Conservation (phyloP, 2,113 vertebrate genomes). For the Struthio camelus region DNA sequence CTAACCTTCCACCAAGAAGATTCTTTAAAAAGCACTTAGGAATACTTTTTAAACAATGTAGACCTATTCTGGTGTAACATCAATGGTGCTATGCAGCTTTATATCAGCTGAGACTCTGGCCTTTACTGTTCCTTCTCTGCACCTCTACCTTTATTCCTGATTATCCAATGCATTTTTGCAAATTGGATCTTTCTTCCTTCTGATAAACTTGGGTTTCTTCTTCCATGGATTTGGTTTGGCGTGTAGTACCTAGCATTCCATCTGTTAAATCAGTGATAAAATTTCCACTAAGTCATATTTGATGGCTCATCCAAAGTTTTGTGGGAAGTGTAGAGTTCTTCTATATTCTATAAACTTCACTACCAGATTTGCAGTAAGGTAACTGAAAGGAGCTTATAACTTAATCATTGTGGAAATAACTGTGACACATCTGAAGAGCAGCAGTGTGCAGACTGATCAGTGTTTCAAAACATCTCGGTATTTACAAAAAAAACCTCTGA, state of each 20-base stretch:
- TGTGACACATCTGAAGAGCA: not conserved
- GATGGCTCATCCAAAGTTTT: not conserved
- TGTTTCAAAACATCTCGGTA: not conserved
- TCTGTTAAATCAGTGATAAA: not conserved
- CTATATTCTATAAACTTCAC: not conserved
- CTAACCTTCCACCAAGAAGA: not conserved
- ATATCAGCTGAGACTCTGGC: not conserved
- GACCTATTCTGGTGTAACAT: not conserved
- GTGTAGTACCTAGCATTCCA: not conserved
- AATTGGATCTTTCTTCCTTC: not conserved
- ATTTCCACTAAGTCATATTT: not conserved
- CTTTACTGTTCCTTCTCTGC: not conserved
- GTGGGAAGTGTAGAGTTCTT: not conserved
- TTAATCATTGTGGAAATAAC: not conserved
- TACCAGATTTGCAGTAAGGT: not conserved
- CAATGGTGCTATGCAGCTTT: not conserved
- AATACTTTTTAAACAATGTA: not conserved
- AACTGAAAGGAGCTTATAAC: not conserved
- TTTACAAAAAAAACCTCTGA: not conserved
- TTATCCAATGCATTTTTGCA: not conserved
- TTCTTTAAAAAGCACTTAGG: not conserved
- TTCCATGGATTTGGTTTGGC: not conserved
- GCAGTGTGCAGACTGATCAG: not conserved
- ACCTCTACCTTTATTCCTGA: not conserved
- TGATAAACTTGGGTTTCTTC: not conserved